Percentiles rank a stretch among this genome's conserved stretches.
Evolutionary conservation across 2,797 vertebrate genomes (phyloP).

Genomic region (Calcarius lapponicus): DNA sequence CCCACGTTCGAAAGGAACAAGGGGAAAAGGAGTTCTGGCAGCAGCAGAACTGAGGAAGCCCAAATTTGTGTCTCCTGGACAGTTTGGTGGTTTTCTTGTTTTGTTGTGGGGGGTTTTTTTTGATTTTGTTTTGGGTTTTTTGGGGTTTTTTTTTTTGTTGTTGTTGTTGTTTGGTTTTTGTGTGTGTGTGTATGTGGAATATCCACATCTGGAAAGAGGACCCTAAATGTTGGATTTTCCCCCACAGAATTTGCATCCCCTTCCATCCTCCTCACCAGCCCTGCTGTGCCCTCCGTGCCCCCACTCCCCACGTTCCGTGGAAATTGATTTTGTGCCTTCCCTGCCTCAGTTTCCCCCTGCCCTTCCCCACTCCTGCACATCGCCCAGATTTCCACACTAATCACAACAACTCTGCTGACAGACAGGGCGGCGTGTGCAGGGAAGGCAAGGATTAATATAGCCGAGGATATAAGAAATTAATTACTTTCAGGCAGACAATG

Average conservation of each 20-base stretch:
- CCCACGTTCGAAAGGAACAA: background rate
- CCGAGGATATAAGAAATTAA: slow-evolving; percentile 36
- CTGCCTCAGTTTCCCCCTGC: background rate
- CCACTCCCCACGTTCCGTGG: rapidly evolving
- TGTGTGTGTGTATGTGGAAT: background rate
- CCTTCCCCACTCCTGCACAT: background rate
- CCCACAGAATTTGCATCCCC: background rate
- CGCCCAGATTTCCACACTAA: background rate
- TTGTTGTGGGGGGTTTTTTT: no score
- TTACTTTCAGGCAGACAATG: slow-evolving; percentile 43
- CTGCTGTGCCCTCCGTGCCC: background rate
- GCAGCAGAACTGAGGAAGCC: background rate
- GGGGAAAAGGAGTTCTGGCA: background rate
- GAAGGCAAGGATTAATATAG: background rate
- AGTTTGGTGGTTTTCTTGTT: no score
- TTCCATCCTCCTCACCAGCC: background rate
- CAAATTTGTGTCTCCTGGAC: background rate
- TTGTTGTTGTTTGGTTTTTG: no score
- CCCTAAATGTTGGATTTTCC: background rate
- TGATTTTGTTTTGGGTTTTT: no score
- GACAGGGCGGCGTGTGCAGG: background rate
- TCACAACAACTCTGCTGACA: background rate
- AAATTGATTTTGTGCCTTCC: background rate
- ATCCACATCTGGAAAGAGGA: background rate
- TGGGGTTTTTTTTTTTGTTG: background rate